Evolutionary conservation across 2,888 invertebrate genomes (phyloP).

Genomic region (Fabriciana adippe): DNA sequence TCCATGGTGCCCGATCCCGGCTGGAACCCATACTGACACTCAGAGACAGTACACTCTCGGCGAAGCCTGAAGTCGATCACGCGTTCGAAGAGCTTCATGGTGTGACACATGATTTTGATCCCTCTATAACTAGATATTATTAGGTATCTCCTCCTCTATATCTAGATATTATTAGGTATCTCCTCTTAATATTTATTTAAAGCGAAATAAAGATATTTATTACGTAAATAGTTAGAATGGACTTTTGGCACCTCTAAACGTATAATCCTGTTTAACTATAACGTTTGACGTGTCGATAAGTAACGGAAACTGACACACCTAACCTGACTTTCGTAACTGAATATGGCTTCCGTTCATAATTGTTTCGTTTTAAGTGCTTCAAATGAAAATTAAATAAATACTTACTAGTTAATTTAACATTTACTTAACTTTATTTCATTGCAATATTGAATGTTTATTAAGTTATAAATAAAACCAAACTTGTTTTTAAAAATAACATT

Average conservation of each 20-base stretch:
- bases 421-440: too few relatives aligned
- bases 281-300: conserved; percentile 16
- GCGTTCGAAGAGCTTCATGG: too few relatives aligned
- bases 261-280: conserved; percentile 15
- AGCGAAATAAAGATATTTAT: neutral
- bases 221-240: neutral
- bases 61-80: too few relatives aligned
- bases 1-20: too few relatives aligned
- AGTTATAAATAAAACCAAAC: too few relatives aligned
- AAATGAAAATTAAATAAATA: neutral
- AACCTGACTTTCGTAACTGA: neutral
- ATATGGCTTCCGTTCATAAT: conserved; percentile 11
- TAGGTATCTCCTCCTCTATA: too few relatives aligned
- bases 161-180: neutral
- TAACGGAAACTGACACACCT: neutral
- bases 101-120: too few relatives aligned
- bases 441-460: too few relatives aligned
- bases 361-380: neutral
- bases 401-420: neutral
- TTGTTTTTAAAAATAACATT: too few relatives aligned
- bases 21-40: too few relatives aligned
- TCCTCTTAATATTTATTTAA: neutral
- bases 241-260: conserved; percentile 8
- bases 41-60: too few relatives aligned
- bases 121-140: too few relatives aligned